Base-by-base conservation (phyloP, 2,797 vertebrate genomes). In the Cyprinodon diabolis region DNA sequence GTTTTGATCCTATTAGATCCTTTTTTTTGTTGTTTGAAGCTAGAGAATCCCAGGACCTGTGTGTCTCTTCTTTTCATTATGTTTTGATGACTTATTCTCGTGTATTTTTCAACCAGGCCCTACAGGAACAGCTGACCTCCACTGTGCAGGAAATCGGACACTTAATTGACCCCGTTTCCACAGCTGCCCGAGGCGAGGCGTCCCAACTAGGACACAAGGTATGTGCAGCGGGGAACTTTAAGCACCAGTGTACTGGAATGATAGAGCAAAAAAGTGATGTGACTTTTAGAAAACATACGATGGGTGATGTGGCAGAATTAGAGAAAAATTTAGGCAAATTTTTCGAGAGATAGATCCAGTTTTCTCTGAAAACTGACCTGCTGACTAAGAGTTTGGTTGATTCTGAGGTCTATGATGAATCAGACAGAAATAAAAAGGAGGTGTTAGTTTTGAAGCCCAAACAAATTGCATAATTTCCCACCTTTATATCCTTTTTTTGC, bases 191-290 rank as follows among this genome's bases (percentile, higher is more conserved):
- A 19, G 98, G 98, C 74, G 98, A 99, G 89, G 98, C 98, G 30
- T 97, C 98, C 63, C 98, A 99, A 93, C 96, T 99, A 78, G 98
- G 98, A 66, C 98, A 99, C 91, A 99, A 99, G 97, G 98, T 93
- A 90, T 97, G 76, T 88, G 76, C 86, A n/a, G 83, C 23, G 84
- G 84, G 52, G 48, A 65, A 84, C 5, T 69, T 79, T 86, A 84
- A 91, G 88, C 85, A 79, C 78, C 71, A 52, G 74, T 69, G 45
- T 72, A 66, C 56, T 66, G 23, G 66, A 52, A 52, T 71, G 72
- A 71, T 66, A 70, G 21, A 80, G 67, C 66, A 58, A 76, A 66
- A 77, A 56, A 77, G 66, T 81, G 21, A 47, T 56, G 60, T 48
- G 78, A 73, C n/a, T 77, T 82, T 71, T 47, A n/a, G 52, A 68